Base-by-base conservation (phyloP, 2,113 vertebrate genomes). In the Columba janthina region DNA sequence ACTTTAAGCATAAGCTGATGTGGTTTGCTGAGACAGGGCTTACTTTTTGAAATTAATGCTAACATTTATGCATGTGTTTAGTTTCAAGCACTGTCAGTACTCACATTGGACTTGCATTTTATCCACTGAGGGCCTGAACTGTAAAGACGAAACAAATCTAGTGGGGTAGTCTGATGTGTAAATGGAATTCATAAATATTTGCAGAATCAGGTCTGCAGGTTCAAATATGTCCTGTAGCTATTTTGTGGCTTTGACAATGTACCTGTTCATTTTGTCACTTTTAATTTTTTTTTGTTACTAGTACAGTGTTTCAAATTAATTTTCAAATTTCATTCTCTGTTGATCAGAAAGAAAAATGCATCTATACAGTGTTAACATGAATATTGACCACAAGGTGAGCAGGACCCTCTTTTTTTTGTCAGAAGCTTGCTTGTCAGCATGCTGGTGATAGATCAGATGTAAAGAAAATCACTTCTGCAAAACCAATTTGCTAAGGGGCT, bases 401-500 rank as follows among this genome's bases (percentile, higher is more conserved):
- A 84, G 84, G 89, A 89, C 12, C 13, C 94, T 93, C 58, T 46
- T 19, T 51, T 54, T 83, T 91, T 90, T 95, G 88, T 88, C 53
- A 95, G 84, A 51, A 89, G 58, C 91, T 70, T 90, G 60, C 97
- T 95, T 97, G 90, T 96, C 86, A 92, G 95, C 72, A 88, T 81
- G 76, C 69, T 18, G 38, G 92, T 97, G 93, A 97, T 96, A 97
- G 94, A 97, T 97, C 94, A 97, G 86, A 98, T 96, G 93, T 90
- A 96, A 95, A 89, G 93, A 97, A 98, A 98, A 98, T 96, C 88
- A 96, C 69, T 82, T 77, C 81, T 94, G 79, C 92, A 97, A 98
- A 98, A 97, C 78, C 94, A 97, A 95, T 98, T 98, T 98, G 95
- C 95, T 97, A 98, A 97, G 95, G 91, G 94, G 85, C 86, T 97